Base-by-base conservation (phyloP, 2,888 invertebrate genomes). In the Vanessa cardui region DNA sequence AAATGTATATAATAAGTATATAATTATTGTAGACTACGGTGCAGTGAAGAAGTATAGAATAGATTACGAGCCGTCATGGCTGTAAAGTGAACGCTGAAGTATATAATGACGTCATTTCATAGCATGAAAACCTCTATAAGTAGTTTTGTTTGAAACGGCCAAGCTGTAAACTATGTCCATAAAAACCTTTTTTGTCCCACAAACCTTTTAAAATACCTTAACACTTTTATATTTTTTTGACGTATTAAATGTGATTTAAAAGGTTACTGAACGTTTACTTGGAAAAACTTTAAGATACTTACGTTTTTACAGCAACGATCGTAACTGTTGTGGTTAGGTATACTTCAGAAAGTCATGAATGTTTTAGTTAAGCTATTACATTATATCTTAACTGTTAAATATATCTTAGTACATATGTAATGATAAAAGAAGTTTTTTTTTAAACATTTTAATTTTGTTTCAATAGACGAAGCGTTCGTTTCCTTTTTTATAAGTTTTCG, bases 161-260 rank as follows among this genome's bases (percentile, higher is more conserved):
- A 49, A 54, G 44, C 46, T 50, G 62, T 66, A 66, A 66, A 66
- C 60, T 70, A 60, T 63, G 63, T 20, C 59, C 69, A 59, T 63
- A 64, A 66, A 66, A 66, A 60, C 52, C 58, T 21, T 66, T 64
- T 58, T 54, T 66, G 63, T 60, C 63, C 64, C 60, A 61, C 47
- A 62, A 54, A 66, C 61, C 58, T 58, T 70, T 62, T 67, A 61
- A 64, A 62, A 68, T 54, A 31, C 60, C 65, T 50, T 54, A 59
- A 63, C 47, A 61, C 61, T 61, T 69, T 66, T 62, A 54, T 18
- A 66, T 26, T 62, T 64, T n/a, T 54, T 60, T 64, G 71, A 71
- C 69, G 68, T 68, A 71, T 64, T 64, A 47, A 66, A 61, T 70
- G 56, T 66, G 52, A 65, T 69, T 69, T 69, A 62, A 65, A 59